Base-by-base conservation (phyloP, 2,797 vertebrate genomes). In the Propithecus deckenii region DNA sequence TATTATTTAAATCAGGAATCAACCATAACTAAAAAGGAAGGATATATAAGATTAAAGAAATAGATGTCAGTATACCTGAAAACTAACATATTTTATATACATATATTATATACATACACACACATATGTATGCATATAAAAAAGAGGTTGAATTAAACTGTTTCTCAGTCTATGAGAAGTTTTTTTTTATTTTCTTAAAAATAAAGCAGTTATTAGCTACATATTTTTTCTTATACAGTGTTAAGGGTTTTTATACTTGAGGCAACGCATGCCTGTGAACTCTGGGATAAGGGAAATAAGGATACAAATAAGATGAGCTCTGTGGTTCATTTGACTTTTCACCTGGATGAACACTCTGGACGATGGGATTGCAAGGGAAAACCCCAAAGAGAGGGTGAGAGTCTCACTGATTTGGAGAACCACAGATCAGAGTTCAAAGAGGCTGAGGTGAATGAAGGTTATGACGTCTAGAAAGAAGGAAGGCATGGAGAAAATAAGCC, bases 111-210 rank as follows among this genome's bases (percentile, higher is more conserved):
- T n/a, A 65, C 13, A 65, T 8, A 65, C 15, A 65, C 57, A 59
- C 63, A 65, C 63, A 65, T 8, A 4, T 38, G 22, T 78, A n/a
- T 41, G 78, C 41, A 59, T 59, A 30, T 43, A 71, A 85, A 35
- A 30, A 11, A n/a, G 3, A 93, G 3, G 6, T 74, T 67, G 28
- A 88, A 93, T 57, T 41, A 48, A 83, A 46, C 17, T 41, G 2
- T 72, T 84, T 57, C 90, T 84, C 14, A 72, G 35, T 38, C 28
- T 83, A 41, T 55, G 6, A 71, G 11, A 32, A 71, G 10, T 30
- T 43, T 17, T 30, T 96, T 96, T 65, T n/a, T 63, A 55, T 55
- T 55, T 57, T 84, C 46, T 87, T 90, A 83, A 90, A 86, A 91
- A 50, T 14, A 32, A 52, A 84, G 28, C 3, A 84, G 43, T 65